Percentiles rank a stretch among this genome's conserved stretches.
These are phyloP conservation scores for Ranitomeya imitator DNA, from an alignment of 2,113 vertebrate genomes.

Conservation along the genomic window DNA sequence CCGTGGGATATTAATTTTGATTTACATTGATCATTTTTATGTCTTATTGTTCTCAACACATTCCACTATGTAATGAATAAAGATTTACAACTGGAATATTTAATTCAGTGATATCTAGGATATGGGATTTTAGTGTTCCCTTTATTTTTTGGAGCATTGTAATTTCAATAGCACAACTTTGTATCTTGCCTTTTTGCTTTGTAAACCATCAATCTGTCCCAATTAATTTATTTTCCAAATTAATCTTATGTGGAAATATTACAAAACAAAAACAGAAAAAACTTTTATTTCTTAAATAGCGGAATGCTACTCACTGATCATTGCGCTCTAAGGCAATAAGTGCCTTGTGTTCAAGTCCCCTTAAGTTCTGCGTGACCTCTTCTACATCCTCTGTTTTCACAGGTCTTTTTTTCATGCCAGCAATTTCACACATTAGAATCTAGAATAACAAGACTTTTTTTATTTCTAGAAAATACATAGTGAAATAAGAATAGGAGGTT, in stretches of 20 bases:
- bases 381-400: conserved; percentile 39
- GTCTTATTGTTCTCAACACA: too few species aligned
- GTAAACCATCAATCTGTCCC: background rate
- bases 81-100: too few species aligned
- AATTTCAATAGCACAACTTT: background rate
- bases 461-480: background rate
- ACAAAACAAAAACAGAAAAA: background rate
- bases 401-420: conserved; percentile 36
- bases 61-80: too few species aligned
- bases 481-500: background rate
- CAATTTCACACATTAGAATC: conserved; percentile 35
- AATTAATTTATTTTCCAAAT: background rate
- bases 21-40: too few species aligned
- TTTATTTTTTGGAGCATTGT: too few species aligned
- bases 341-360: conserved; percentile 15
- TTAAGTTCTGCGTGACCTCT: background rate
- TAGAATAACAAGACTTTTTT: background rate
- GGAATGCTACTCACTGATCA: conserved; percentile 38
- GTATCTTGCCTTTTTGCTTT: too few species aligned
- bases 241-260: background rate
- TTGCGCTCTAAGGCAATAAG: conserved; percentile 5
- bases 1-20: too few species aligned
- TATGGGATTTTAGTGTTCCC: too few species aligned
- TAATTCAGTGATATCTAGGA: too few species aligned
- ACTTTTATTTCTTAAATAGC: background rate